A percentile compares a stretch with the other conserved stretches of the same genome.
phyloP scores from a whole-genome alignment of 2,113 vertebrate genomes.

The Passer domesticus region DNA sequence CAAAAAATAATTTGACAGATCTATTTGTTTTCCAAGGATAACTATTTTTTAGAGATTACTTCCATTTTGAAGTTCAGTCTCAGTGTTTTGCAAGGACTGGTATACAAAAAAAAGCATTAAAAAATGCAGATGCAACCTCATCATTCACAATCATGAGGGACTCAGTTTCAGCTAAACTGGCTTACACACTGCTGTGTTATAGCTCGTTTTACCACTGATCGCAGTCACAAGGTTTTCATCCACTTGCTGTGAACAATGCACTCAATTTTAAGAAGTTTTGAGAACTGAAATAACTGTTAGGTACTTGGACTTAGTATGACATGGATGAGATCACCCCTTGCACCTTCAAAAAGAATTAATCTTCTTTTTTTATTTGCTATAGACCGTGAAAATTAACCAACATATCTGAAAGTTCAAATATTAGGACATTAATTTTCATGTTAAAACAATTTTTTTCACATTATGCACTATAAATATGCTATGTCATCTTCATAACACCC shows the following conservation, averaged over 20 bases:
- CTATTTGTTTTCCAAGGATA: slow-evolving; percentile 26
- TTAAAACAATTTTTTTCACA: not conserved
- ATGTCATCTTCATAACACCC: not conserved
- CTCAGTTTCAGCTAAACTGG: not conserved
- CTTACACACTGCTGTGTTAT: not conserved
- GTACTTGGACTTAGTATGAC: not conserved
- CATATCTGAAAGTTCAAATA: slow-evolving; percentile 55
- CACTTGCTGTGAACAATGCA: not conserved
- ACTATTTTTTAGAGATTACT: not conserved
- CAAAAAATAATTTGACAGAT: not conserved
- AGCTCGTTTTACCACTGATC: not conserved
- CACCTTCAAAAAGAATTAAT: slow-evolving; percentile 41
- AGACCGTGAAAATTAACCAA: slow-evolving; percentile 32
- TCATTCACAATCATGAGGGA: not conserved
- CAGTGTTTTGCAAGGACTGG: not conserved
- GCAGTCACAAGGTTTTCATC: slow-evolving; percentile 6
- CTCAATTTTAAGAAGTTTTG: not conserved
- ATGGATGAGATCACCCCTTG: not conserved
- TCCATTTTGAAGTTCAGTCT: not conserved
- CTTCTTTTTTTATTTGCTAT: slow-evolving; percentile 30
- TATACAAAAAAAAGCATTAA: not conserved
- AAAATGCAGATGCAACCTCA: not conserved
- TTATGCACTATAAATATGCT: not conserved
- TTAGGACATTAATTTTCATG: slow-evolving; percentile 50
- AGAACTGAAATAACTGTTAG: slow-evolving; percentile 13